A percentile compares a stretch with the other conserved stretches of the same genome.
Conservation (phyloP, 2,113 vertebrate species). For the Ovis aries region ARS-UI_Ramb_v3.0 NC_056072.1:51733001-51733500, state of each 20-base stretch:
- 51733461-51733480: not conserved
- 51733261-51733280: not conserved
- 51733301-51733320: not conserved
- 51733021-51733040: not conserved
- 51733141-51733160: not conserved
- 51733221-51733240: not conserved
- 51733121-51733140: slow-evolving; percentile 18
- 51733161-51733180: not conserved
- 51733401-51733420: not conserved
- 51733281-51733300: not conserved
- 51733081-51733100: not conserved
- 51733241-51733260: not conserved
- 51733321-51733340: not conserved
- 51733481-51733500: not conserved
- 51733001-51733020: not conserved
- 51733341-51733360: not conserved
- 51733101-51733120: not conserved
- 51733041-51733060: not conserved
- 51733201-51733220: not conserved
- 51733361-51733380: not conserved
- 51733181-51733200: not conserved
- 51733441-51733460: not conserved
- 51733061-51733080: not conserved
- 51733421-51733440: not conserved
- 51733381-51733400: not conserved